phyloP scores from a whole-genome alignment of 1,140 invertebrate species.

The Matsumurasca onukii region DNA sequence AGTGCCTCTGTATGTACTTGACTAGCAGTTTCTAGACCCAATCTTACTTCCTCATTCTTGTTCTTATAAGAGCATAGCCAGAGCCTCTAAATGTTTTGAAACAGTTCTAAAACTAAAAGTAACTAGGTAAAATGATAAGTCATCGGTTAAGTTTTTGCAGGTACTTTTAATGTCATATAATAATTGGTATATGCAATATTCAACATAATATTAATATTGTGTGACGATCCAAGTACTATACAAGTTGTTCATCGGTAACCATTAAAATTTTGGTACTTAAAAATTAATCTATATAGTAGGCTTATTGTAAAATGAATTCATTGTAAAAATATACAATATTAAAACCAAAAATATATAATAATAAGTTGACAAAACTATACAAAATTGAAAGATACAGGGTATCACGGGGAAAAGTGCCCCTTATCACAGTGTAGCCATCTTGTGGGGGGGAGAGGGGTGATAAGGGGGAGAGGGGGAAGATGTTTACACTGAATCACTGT shows the following conservation, averaged over 20 bases:
- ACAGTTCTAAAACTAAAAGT: too few relatives aligned
- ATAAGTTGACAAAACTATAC: slow-evolving; percentile 27
- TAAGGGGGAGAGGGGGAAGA: background rate
- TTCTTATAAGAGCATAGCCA: too few relatives aligned
- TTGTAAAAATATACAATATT: slow-evolving; percentile 25
- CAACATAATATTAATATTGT: slow-evolving; percentile 36
- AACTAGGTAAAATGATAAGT: too few relatives aligned
- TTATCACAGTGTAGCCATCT: slow-evolving; percentile 19
- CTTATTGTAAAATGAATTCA: slow-evolving; percentile 16
- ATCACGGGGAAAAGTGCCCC: slow-evolving; percentile 6
- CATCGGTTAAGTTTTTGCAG: too few relatives aligned
- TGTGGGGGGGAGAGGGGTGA: background rate
- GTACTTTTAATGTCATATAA: slow-evolving; percentile 41
- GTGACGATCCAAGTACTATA: slow-evolving; percentile 37
- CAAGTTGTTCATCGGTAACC: slow-evolving; percentile 39
- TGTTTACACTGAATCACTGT: slow-evolving; percentile 14
- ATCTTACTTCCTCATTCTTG: too few relatives aligned
- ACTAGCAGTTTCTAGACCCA: too few relatives aligned
- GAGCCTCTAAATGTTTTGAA: too few relatives aligned
- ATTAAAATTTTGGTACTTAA: slow-evolving; percentile 40
- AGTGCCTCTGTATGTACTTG: too few relatives aligned
- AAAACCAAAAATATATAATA: background rate
- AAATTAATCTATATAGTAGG: slow-evolving; percentile 29
- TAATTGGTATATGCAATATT: slow-evolving; percentile 38
- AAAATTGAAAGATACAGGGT: slow-evolving; percentile 26